Conservation (phyloP, 2,113 vertebrate genomes). For the Formicarius rufipectus region DNA sequence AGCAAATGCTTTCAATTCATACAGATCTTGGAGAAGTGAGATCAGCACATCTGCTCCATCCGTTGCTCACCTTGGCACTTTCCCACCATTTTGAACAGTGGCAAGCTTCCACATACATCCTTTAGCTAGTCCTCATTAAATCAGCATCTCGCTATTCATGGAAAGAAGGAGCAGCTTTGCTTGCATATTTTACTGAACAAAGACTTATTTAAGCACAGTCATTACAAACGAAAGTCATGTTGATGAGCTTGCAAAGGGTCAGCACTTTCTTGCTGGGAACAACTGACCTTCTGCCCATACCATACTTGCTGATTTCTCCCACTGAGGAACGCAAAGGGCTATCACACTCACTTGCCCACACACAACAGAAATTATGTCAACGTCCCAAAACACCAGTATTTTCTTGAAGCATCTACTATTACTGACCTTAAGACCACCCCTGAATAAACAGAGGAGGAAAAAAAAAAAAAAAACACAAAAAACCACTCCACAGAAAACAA, state of each 20-base stretch:
- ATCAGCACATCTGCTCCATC: background rate
- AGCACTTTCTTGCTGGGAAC: conserved; percentile 57
- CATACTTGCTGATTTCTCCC: conserved; percentile 44
- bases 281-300: conserved; percentile 57
- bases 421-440: conserved; percentile 65
- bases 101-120: conserved; percentile 11
- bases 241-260: conserved; percentile 65
- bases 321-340: conserved; percentile 43
- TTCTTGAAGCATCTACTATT: conserved; percentile 58
- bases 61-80: conserved; percentile 12
- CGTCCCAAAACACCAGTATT: conserved; percentile 50
- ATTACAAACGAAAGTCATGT: conserved; percentile 60
- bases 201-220: conserved; percentile 60
- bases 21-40: background rate
- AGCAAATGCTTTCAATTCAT: background rate
- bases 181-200: conserved; percentile 65
- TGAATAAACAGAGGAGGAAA: conserved; percentile 34
- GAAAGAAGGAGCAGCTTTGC: conserved; percentile 51
- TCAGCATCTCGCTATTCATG: background rate
- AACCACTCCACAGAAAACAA: background rate
- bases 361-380: conserved; percentile 54
- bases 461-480: background rate
- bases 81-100: background rate
- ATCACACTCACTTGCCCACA: conserved; percentile 58
- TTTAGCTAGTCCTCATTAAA: conserved; percentile 50